A percentile compares a stretch with the other conserved stretches of the same genome.
phyloP scores from a whole-genome alignment of 2,113 vertebrate species.

The Halcyon malimbica region DNA sequence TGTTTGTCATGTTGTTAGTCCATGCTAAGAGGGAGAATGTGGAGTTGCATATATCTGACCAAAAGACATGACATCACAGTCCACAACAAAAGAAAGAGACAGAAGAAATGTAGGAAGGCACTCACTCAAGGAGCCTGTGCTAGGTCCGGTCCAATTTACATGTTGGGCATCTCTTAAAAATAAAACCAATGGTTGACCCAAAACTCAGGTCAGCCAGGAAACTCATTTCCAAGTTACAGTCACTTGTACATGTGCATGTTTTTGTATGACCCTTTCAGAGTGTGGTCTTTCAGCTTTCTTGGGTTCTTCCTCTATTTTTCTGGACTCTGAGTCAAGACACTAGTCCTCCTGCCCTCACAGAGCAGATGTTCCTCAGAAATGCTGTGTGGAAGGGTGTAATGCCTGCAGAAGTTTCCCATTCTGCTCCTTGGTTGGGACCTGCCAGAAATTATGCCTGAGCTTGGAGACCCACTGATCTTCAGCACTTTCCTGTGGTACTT shows the following conservation, averaged over 20 bases:
- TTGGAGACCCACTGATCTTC: neutral
- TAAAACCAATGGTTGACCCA: neutral
- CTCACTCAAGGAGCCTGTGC: neutral
- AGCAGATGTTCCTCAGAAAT: neutral
- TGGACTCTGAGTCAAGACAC: neutral
- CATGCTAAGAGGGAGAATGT: neutral
- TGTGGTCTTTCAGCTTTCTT: neutral
- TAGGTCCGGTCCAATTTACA: accelerated
- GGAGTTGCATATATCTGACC: neutral
- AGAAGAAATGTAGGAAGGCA: neutral
- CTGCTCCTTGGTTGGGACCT: neutral
- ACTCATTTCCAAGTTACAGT: neutral
- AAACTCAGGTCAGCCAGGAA: neutral
- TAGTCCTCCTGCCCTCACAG: neutral
- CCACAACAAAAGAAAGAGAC: neutral
- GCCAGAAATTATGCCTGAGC: accelerated
- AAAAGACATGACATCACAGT: neutral
- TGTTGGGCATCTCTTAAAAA: neutral
- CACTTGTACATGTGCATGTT: neutral
- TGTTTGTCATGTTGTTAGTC: neutral
- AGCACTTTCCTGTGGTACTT: neutral
- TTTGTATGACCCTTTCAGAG: neutral
- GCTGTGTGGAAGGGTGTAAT: neutral
- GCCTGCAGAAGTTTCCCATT: neutral
- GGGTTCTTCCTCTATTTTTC: neutral